These are phyloP conservation scores for Erpetoichthys calabaricus DNA, from an alignment of 2,797 vertebrate genomes.

Conservation along the genomic window DNA sequence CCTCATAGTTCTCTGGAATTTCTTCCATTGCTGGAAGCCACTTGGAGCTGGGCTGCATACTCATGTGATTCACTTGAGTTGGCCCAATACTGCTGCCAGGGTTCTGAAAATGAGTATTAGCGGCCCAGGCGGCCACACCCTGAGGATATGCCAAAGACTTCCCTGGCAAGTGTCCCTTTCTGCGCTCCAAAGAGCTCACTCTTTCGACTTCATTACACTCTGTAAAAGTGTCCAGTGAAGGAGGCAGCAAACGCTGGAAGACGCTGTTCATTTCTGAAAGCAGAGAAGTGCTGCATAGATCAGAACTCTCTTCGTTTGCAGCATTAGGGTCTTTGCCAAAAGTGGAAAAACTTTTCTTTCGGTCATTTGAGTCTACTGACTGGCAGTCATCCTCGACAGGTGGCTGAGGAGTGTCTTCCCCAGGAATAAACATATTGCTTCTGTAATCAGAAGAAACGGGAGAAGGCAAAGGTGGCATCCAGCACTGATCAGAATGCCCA, in stretches of 20 bases:
- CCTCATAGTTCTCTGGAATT: constrained; percentile 93
- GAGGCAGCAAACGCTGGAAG: constrained; percentile 81
- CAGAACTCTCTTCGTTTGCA: constrained; percentile 42
- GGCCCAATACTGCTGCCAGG: constrained; percentile 57
- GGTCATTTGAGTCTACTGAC: constrained; percentile 45
- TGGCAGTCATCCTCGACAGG: constrained; percentile 50
- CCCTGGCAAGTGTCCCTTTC: constrained; percentile 67
- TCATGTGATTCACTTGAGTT: constrained; percentile 54
- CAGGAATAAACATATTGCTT: constrained; percentile 91
- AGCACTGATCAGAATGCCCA: constrained; percentile 94
- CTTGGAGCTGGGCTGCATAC: constrained; percentile 60
- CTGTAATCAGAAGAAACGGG: constrained; percentile 76
- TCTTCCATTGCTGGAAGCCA: constrained; percentile 98
- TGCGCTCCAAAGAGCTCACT: constrained; percentile 68
- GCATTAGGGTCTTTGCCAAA: constrained; percentile 75
- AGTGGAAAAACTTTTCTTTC: constrained; percentile 89
- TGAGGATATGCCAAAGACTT: constrained; percentile 73
- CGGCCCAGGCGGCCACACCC: constrained; percentile 88
- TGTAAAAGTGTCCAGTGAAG: constrained; percentile 64
- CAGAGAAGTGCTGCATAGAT: constrained; percentile 69
- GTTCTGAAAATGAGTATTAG: constrained; percentile 90
- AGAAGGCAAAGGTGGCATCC: constrained; percentile 84
- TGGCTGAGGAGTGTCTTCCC: constrained; percentile 71
- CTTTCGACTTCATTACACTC: constrained; percentile 65
- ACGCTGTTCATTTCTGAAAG: constrained; percentile 93